phyloP scores from a whole-genome alignment of 2,888 invertebrate species.

The Rhagium mordax region DNA sequence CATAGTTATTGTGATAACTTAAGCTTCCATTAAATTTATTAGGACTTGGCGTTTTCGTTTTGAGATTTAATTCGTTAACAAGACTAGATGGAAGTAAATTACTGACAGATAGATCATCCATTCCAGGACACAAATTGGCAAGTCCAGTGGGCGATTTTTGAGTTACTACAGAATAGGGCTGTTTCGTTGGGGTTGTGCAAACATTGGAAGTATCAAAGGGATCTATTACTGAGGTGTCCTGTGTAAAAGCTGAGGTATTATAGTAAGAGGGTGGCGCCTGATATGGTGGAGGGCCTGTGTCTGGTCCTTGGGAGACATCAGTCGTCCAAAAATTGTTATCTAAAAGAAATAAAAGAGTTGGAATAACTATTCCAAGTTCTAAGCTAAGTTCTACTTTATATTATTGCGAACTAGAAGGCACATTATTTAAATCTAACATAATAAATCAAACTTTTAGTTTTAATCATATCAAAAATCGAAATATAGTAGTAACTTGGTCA shows the following conservation, averaged over 20 bases:
- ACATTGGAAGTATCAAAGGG: conserved; percentile 79
- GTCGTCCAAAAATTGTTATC: conserved; percentile 47
- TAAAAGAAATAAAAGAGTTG: conserved; percentile 37
- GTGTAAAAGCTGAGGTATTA: conserved; percentile 67
- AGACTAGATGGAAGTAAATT: not conserved
- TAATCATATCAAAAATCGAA: too few species aligned
- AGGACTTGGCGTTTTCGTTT: conserved; percentile 12
- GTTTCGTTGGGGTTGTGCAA: conserved; percentile 43
- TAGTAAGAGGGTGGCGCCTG: conserved; percentile 74
- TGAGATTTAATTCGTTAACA: not conserved
- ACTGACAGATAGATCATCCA: not conserved
- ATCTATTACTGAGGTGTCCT: conserved; percentile 68
- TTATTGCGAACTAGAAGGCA: too few species aligned
- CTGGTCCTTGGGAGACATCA: conserved; percentile 38
- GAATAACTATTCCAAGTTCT: too few species aligned
- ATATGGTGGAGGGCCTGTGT: conserved; percentile 70
- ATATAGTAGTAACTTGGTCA: too few species aligned
- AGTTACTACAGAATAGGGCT: not conserved
- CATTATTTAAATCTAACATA: too few species aligned
- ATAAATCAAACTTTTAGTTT: too few species aligned
- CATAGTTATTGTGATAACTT: conserved; percentile 36
- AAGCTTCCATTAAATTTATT: conserved; percentile 16
- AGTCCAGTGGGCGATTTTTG: conserved; percentile 11
- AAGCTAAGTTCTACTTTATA: too few species aligned
- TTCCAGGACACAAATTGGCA: not conserved